These are phyloP conservation scores for Neopelma chrysocephalum DNA, from an alignment of 2,797 vertebrate species.

Conservation along the genomic window DNA sequence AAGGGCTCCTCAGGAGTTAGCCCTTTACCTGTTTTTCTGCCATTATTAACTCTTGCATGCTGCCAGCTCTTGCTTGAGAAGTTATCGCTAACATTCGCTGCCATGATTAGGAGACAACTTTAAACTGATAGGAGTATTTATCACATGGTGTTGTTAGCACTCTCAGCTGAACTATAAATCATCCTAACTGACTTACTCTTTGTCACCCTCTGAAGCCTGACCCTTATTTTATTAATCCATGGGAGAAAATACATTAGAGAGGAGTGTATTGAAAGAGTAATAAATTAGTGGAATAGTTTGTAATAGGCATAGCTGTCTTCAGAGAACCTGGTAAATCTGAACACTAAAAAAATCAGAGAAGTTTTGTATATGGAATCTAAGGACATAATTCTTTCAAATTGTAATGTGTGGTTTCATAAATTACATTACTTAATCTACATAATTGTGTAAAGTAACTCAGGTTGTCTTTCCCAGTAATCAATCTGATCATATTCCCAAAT, in stretches of 20 bases:
- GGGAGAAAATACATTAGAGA: conserved; percentile 52
- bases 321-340: background rate
- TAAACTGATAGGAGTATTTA: conserved; percentile 55
- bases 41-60: background rate
- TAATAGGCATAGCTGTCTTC: conserved; percentile 22
- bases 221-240: conserved; percentile 60
- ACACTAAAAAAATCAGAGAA: background rate
- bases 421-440: background rate
- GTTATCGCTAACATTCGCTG: background rate
- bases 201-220: conserved; percentile 52
- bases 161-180: conserved; percentile 54
- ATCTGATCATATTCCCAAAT: background rate
- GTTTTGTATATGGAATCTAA: background rate
- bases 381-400: background rate
- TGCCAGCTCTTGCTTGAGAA: conserved; percentile 1
- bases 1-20: background rate
- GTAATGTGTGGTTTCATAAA: background rate
- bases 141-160: conserved; percentile 8
- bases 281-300: conserved; percentile 47
- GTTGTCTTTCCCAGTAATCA: background rate
- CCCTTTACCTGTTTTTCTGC: background rate
- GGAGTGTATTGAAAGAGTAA: conserved; percentile 35
- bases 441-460: background rate
- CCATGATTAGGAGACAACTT: conserved; percentile 34
- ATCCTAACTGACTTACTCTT: conserved; percentile 33